A percentile compares a stretch with the other conserved stretches of the same genome.
Conservation (phyloP, 2,797 vertebrate genomes). For the Typhlichthys subterraneus region DNA sequence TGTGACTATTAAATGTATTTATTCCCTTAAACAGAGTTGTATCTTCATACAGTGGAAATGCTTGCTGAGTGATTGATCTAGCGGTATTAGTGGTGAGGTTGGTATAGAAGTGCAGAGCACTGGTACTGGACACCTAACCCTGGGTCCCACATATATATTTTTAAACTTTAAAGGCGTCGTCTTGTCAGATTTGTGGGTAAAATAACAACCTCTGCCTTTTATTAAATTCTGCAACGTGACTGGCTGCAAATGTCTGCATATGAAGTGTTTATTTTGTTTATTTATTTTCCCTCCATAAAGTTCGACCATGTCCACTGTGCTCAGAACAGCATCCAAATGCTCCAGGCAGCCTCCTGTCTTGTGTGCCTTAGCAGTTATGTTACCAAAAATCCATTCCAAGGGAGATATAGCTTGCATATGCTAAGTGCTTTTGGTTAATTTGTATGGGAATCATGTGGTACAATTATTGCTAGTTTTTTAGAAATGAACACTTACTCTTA, state of each 20-base stretch:
- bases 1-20: not conserved
- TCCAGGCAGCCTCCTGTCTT: slow-evolving; percentile 1
- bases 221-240: not conserved
- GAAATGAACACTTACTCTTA: slow-evolving; percentile 21
- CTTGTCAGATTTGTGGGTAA: not conserved
- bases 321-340: not conserved
- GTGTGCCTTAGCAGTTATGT: not conserved
- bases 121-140: not conserved
- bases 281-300: not conserved
- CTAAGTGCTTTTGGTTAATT: not conserved
- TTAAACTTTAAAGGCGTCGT: not conserved
- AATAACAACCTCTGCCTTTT: not conserved
- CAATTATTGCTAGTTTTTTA: too few relatives aligned
- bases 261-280: not conserved
- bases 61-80: not conserved
- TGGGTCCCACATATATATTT: not conserved
- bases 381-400: not conserved
- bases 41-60: not conserved
- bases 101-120: slow-evolving; percentile 6
- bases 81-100: slow-evolving; percentile 15
- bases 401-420: not conserved
- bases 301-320: not conserved
- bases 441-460: not conserved
- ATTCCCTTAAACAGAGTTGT: not conserved
- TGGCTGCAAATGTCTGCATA: not conserved